Percentiles rank a stretch among this genome's conserved stretches.
Evolutionary conservation across 2,888 invertebrate genomes (phyloP).

Genomic region (Glyphotaelius pellucidus): DNA sequence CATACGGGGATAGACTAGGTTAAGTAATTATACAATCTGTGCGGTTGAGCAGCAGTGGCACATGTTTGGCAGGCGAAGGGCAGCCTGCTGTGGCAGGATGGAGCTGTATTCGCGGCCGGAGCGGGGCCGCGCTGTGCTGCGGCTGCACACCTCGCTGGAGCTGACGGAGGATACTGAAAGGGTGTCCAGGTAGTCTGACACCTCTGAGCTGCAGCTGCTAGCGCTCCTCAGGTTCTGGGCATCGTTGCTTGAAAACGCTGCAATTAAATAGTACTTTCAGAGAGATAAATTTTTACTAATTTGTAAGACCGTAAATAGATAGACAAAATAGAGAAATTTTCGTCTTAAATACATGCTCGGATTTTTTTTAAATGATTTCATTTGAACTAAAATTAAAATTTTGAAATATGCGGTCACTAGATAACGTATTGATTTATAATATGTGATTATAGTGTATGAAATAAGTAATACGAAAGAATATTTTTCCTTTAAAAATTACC

Average conservation of each 20-base stretch:
- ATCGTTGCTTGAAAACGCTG: constrained; percentile 75
- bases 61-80: constrained; percentile 20
- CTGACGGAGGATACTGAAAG: constrained; percentile 84
- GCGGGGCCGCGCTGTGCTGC: constrained; percentile 72
- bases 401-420: no score
- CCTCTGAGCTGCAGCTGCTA: constrained; percentile 85
- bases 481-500: no score
- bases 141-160: constrained; percentile 78
- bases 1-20: not conserved
- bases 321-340: no score
- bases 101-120: constrained; percentile 75
- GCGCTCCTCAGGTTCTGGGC: constrained; percentile 77
- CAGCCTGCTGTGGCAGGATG: constrained; percentile 67
- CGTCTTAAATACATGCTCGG: no score
- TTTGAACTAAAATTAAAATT: no score
- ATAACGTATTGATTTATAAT: no score
- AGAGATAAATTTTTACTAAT: not conserved
- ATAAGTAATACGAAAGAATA: no score
- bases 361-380: no score
- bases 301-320: no score
- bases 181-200: constrained; percentile 86
- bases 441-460: no score
- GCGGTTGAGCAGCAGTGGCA: constrained; percentile 47
- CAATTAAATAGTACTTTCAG: constrained; percentile 56
- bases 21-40: constrained; percentile 7